A percentile compares a stretch with the other conserved stretches of the same genome.
Conservation (phyloP, 1,140 invertebrate species). For the Diprion similis region DNA sequence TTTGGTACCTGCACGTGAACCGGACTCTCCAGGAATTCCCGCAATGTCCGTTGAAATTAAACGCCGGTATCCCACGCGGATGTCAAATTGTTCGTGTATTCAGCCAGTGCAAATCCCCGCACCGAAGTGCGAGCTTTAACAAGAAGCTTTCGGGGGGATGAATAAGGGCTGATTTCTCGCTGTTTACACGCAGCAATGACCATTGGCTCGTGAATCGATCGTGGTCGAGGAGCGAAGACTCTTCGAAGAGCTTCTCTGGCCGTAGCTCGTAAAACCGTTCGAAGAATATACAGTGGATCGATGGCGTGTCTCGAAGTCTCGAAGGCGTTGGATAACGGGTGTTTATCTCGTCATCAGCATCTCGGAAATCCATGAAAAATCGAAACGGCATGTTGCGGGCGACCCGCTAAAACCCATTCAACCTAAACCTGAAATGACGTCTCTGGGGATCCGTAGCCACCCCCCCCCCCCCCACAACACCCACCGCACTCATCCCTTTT, state of each 20-base stretch:
- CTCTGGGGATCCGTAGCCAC: background rate
- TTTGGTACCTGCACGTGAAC: background rate
- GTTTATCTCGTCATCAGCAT: conserved; percentile 12
- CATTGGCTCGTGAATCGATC: too few species aligned
- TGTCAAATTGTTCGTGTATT: background rate
- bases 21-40: background rate
- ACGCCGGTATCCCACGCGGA: background rate
- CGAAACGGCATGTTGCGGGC: background rate
- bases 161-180: background rate
- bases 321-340: background rate
- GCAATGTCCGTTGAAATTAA: background rate
- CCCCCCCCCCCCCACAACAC: too few species aligned
- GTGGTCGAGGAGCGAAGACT: too few species aligned
- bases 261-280: background rate
- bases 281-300: background rate
- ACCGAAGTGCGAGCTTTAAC: background rate
- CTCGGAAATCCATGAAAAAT: background rate
- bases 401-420: conserved; percentile 7
- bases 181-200: background rate
- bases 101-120: background rate
- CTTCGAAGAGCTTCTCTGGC: too few species aligned
- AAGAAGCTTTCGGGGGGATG: background rate
- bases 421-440: conserved; percentile 13
- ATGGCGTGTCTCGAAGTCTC: background rate
- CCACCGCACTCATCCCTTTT: background rate